A percentile compares a stretch with the other conserved stretches of the same genome.
Conservation (phyloP, 2,113 vertebrate genomes). For the Eptesicus fuscus region DNA sequence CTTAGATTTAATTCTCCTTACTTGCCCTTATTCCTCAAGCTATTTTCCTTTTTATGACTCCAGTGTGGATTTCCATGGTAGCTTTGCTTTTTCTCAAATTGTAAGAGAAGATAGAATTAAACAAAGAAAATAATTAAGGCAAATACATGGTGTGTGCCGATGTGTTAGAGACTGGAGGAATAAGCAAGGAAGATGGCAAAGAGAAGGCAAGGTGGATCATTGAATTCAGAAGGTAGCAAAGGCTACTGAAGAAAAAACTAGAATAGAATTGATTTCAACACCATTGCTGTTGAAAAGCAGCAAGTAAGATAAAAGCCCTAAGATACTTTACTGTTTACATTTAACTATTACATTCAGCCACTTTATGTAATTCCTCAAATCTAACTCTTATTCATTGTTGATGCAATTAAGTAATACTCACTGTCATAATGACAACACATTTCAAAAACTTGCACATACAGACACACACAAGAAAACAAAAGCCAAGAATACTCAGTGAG, state of each 20-base stretch:
- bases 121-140: conserved; percentile 46
- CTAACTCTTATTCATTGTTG: not conserved
- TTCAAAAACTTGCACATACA: not conserved
- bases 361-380: not conserved
- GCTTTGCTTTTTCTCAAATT: conserved; percentile 46
- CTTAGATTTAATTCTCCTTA: conserved; percentile 47
- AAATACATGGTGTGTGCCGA: not conserved
- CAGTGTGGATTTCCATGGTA: conserved; percentile 28
- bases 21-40: conserved; percentile 53
- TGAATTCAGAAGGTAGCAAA: not conserved
- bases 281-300: accelerated
- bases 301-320: too few relatives aligned
- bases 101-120: conserved; percentile 43
- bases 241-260: not conserved
- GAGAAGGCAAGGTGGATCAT: not conserved
- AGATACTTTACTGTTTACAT: not conserved
- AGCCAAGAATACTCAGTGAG: not conserved
- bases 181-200: not conserved
- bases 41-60: conserved; percentile 57
- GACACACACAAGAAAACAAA: not conserved
- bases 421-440: not conserved
- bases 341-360: not conserved
- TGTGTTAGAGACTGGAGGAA: not conserved
- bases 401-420: not conserved
- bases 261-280: not conserved